A percentile compares a stretch with the other conserved stretches of the same genome.
Conservation (phyloP, 2,888 invertebrate genomes). For the Aspidiotus rigidus region DNA sequence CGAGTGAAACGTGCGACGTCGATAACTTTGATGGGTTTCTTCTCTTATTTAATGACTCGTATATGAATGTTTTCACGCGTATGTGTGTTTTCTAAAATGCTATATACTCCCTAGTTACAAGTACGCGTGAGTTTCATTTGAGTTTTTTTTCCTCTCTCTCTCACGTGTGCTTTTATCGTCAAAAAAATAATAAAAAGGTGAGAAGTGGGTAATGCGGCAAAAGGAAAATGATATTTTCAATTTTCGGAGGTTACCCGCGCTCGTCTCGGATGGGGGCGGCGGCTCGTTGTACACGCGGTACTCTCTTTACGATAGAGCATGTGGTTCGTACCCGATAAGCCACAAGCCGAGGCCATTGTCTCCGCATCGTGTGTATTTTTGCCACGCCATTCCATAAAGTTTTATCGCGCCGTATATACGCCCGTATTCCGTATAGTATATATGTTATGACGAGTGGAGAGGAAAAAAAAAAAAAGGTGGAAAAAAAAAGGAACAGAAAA, state of each 20-base stretch:
- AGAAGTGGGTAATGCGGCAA: constrained; percentile 3
- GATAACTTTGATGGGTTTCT: no score
- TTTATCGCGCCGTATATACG: background rate
- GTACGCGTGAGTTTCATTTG: background rate
- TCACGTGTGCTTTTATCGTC: no score
- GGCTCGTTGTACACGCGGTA: background rate
- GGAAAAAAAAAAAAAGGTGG: no score
- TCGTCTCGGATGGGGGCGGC: background rate
- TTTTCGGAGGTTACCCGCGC: constrained; percentile 6
- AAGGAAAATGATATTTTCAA: constrained; percentile 10
- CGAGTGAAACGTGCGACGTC: no score
- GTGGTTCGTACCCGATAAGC: constrained; percentile 12
- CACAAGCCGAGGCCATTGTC: background rate
- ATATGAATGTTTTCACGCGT: no score
- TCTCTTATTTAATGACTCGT: no score
- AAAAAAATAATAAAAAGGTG: constrained; percentile 1
- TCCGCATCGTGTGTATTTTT: background rate
- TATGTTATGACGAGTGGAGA: no score
- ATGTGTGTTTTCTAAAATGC: no score
- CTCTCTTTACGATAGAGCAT: background rate
- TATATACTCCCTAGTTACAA: no score
- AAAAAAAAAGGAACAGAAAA: no score
- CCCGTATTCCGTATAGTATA: no score
- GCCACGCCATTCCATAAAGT: background rate
- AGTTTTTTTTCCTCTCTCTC: background rate